Evolutionary conservation across 2,797 vertebrate species (phyloP).

Genomic region (Spondyliosoma cantharus): DNA sequence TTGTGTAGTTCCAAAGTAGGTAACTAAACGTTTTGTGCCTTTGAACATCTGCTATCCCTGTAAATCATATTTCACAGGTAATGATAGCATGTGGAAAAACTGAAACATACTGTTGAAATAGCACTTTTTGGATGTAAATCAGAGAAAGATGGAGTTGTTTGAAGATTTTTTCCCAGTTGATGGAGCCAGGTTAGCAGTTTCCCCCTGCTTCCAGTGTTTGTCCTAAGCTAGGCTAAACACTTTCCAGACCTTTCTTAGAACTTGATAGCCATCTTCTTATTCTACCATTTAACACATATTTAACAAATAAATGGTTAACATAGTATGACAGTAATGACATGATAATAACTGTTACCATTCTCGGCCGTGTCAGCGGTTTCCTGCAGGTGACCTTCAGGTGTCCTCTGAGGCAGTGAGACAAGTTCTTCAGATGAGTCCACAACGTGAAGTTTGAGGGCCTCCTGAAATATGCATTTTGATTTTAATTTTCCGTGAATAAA

Average conservation of each 20-base stretch:
- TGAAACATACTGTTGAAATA: no score
- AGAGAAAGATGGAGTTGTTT: no score
- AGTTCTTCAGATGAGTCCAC: conserved; percentile 62
- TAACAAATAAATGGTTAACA: background rate
- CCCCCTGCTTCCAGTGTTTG: no score
- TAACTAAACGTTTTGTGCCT: no score
- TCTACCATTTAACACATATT: background rate
- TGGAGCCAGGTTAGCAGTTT: no score
- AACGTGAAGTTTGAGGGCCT: conserved; percentile 83
- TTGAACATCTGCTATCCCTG: no score
- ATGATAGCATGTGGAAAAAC: no score
- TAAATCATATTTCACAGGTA: no score
- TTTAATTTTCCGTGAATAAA: background rate
- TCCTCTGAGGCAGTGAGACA: conserved; percentile 23
- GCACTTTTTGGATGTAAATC: no score
- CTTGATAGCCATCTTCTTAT: background rate
- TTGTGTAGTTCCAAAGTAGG: no score
- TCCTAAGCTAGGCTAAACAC: background rate
- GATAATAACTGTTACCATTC: conserved; percentile 38
- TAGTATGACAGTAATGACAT: background rate
- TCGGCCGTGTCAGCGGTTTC: conserved; percentile 9
- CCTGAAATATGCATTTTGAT: conserved; percentile 71
- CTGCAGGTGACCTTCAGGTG: conserved; percentile 21
- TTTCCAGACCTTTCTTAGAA: background rate
- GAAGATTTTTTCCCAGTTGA: no score